Evolutionary conservation across 2,113 vertebrate genomes (phyloP).

Genomic region (Nothobranchius furzeri): DNA sequence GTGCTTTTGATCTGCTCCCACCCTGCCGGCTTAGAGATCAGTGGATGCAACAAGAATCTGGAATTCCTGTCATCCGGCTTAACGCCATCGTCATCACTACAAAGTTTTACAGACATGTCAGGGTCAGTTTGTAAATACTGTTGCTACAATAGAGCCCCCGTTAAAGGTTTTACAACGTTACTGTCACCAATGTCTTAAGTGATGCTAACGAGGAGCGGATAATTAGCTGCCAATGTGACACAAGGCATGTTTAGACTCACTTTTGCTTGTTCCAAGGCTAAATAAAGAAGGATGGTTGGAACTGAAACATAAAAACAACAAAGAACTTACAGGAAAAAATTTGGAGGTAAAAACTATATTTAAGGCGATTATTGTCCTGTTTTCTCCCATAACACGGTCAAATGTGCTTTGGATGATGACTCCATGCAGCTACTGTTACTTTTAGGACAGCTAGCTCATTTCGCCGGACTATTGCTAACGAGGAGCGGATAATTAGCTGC

Average conservation of each 20-base stretch:
- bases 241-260: neutral
- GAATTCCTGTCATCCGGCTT: conserved; percentile 13
- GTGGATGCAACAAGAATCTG: conserved; percentile 21
- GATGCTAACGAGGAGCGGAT: conserved; percentile 16
- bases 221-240: neutral
- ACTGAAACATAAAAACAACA: no score
- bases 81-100: conserved; percentile 16
- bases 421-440: no score
- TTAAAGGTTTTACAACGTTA: conserved; percentile 20
- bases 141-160: conserved; percentile 6
- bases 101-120: conserved; percentile 18
- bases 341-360: no score
- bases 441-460: no score
- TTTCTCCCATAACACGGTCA: no score
- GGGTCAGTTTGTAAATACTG: conserved; percentile 24
- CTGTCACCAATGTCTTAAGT: conserved; percentile 23
- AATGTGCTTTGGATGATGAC: no score
- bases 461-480: no score
- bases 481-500: conserved; percentile 3
- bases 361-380: no score
- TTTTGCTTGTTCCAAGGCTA: no score
- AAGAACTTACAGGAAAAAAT: no score
- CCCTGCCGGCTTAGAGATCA: conserved; percentile 31
- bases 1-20: conserved; percentile 29
- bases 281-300: no score